phyloP scores from a whole-genome alignment of 30 jellyfish, hydroid and myxozoan genomes.

The Haliclystus octoradiatus region DNA sequence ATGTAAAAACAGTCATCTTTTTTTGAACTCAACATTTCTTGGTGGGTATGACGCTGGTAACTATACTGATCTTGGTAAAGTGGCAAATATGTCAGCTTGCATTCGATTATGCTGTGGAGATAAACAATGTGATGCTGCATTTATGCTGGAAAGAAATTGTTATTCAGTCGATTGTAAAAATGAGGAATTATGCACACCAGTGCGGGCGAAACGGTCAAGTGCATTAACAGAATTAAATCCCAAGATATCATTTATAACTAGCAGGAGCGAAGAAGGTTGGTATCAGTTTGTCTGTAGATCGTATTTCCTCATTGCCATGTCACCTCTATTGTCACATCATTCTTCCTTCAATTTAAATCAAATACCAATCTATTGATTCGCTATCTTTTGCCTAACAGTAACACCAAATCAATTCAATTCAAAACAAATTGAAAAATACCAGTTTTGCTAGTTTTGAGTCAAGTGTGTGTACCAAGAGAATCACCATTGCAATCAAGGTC shows the following conservation, averaged over 20 bases:
- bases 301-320: too few relatives aligned
- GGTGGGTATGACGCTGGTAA: constrained; percentile 98
- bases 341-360: too few relatives aligned
- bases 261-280: constrained; percentile 93
- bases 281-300: too few relatives aligned
- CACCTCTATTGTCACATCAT: too few relatives aligned
- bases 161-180: constrained; percentile 72
- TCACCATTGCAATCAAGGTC: too few relatives aligned
- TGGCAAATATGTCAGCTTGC: constrained; percentile 82
- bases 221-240: constrained; percentile 82
- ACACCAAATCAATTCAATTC: too few relatives aligned
- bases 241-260: constrained; percentile 74
- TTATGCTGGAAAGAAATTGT: constrained; percentile 90
- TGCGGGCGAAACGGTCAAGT: constrained; percentile 73
- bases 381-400: too few relatives aligned
- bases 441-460: too few relatives aligned
- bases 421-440: too few relatives aligned
- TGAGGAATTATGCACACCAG: constrained; percentile 82
- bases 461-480: too few relatives aligned
- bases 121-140: constrained; percentile 92
- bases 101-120: constrained; percentile 96
- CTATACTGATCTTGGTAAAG: constrained; percentile 81
- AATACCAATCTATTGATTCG: too few relatives aligned
- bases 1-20: constrained; percentile 86
- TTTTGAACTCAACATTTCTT: constrained; percentile 71